Percentiles rank a stretch among this genome's conserved stretches.
Evolutionary conservation across 1,140 invertebrate species (phyloP).

Genomic region (Musca domestica): DNA sequence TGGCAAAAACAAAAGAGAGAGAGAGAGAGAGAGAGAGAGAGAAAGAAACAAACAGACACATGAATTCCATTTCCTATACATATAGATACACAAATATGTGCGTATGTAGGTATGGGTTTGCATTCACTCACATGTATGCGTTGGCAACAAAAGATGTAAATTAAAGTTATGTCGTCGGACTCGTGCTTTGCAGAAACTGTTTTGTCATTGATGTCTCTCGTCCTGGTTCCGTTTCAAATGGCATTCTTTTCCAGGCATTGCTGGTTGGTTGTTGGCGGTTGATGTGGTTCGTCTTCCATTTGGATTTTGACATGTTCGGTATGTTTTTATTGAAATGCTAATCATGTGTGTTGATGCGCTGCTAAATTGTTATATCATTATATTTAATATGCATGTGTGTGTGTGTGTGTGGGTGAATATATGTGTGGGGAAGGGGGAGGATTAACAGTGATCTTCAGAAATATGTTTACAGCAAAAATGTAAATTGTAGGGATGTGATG

Average conservation of each 20-base stretch:
- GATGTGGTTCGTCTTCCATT: neutral
- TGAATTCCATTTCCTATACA: no score
- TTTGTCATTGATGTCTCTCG: constrained; percentile 8
- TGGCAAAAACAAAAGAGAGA: no score
- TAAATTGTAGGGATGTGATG: no score
- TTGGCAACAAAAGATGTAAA: neutral
- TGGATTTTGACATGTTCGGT: constrained; percentile 4
- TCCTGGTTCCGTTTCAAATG: neutral
- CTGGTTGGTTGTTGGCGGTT: neutral
- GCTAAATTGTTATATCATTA: constrained; percentile 11
- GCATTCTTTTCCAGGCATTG: neutral
- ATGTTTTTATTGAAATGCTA: constrained; percentile 21
- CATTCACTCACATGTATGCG: no score
- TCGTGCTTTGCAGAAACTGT: neutral
- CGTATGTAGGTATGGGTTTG: no score
- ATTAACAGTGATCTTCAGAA: no score
- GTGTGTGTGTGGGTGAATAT: neutral
- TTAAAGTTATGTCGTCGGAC: constrained; percentile 2
- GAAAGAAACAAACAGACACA: no score
- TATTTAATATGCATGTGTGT: constrained; percentile 8
- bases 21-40: no score
- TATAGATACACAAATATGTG: no score
- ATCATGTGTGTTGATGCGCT: constrained; percentile 14
- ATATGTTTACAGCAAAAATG: no score
- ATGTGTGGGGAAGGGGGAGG: neutral